Percentiles rank a stretch among this genome's conserved stretches.
These are phyloP conservation scores for Ferrisia virgata DNA, from an alignment of 2,888 invertebrate genomes.

Conservation along the genomic window DNA sequence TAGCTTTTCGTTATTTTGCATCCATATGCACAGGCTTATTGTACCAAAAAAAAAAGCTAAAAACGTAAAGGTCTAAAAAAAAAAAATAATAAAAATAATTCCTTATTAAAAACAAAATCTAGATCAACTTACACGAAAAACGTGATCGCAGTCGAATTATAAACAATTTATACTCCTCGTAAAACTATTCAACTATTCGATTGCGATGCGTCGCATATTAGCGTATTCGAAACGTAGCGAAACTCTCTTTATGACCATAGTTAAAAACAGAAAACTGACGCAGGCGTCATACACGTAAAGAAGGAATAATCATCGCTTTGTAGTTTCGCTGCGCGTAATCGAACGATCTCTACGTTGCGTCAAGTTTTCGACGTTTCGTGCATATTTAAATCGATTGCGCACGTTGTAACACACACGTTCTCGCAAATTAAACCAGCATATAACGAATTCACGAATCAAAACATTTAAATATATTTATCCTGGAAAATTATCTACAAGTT, in stretches of 20 bases:
- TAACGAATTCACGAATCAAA: constrained; percentile 44
- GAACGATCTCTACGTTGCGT: constrained; percentile 43
- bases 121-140: constrained; percentile 40
- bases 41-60: not conserved
- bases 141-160: constrained; percentile 40
- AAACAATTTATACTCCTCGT: constrained; percentile 35
- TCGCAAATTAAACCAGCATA: constrained; percentile 42
- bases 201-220: constrained; percentile 36
- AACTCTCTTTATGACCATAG: constrained; percentile 39
- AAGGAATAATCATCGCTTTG: constrained; percentile 36
- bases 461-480: constrained; percentile 45
- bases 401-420: constrained; percentile 40
- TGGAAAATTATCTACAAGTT: constrained; percentile 45
- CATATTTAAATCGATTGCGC: constrained; percentile 40
- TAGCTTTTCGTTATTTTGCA: not conserved
- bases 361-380: constrained; percentile 38
- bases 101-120: constrained; percentile 24
- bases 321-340: constrained; percentile 44
- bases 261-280: constrained; percentile 42
- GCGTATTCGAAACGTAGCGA: constrained; percentile 43
- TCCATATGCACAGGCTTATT: not conserved
- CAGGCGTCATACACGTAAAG: constrained; percentile 41
- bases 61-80: not conserved
- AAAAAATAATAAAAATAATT: not conserved
- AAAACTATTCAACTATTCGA: constrained; percentile 37